Conservation (phyloP, 2,888 invertebrate species). For the Crossocerus cetratus region DNA sequence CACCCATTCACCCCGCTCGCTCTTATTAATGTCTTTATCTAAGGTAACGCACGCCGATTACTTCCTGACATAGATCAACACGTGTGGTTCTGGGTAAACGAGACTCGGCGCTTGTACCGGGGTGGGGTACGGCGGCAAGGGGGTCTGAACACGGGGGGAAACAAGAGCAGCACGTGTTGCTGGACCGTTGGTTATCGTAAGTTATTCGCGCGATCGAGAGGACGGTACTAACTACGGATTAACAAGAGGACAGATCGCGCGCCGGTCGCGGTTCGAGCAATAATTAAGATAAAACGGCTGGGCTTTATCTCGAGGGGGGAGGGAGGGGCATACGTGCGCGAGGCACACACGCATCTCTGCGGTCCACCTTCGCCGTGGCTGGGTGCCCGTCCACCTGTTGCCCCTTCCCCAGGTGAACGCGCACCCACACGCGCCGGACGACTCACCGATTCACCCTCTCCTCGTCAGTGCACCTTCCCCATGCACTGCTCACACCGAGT, state of each 20-base stretch:
- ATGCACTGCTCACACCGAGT: background rate
- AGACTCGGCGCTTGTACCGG: background rate
- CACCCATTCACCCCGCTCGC: background rate
- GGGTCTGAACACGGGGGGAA: background rate
- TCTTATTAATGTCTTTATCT: background rate
- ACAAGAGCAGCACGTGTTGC: background rate
- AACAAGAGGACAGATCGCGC: conserved; percentile 31
- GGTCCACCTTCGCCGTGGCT: conserved; percentile 46
- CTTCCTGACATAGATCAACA: no score
- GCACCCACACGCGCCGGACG: conserved; percentile 21
- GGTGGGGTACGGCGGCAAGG: background rate
- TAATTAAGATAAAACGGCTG: conserved; percentile 50
- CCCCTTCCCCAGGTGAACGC: conserved; percentile 48
- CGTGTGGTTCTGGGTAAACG: no score
- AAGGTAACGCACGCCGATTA: background rate
- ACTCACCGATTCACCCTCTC: conserved; percentile 34
- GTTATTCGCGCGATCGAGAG: conserved; percentile 26
- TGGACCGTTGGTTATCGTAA: conserved; percentile 26
- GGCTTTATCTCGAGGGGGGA: conserved; percentile 29
- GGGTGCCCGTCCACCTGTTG: conserved; percentile 68
- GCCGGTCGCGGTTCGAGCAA: conserved; percentile 32
- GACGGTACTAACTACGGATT: conserved; percentile 37
- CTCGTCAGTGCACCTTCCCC: conserved; percentile 45
- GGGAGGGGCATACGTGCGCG: conserved; percentile 6
- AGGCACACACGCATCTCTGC: conserved; percentile 27